Conservation (phyloP, 2,797 vertebrate species). For the Philypnodon macrostomus region DNA sequence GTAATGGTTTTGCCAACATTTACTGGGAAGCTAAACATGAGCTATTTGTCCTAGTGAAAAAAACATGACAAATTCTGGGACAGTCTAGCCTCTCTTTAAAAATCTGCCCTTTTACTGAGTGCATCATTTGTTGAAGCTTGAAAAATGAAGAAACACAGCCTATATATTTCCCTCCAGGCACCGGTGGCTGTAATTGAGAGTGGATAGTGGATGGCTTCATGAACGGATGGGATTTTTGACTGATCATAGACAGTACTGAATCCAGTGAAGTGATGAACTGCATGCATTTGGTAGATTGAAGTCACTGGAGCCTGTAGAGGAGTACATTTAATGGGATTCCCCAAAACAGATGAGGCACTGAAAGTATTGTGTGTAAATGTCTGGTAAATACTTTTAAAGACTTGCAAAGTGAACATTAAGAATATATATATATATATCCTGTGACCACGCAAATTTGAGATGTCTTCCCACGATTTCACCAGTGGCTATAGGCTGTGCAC, state of each 20-base stretch:
- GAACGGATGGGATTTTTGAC: conserved; percentile 16
- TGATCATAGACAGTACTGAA: conserved; percentile 40
- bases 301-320: conserved; percentile 48
- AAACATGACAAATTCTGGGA: conserved; percentile 28
- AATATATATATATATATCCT: no score
- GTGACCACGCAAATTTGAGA: no score
- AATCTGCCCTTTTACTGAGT: conserved; percentile 26
- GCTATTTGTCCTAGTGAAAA: no score
- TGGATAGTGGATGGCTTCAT: conserved; percentile 16
- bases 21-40: no score
- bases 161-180: conserved; percentile 2
- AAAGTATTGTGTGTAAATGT: no score
- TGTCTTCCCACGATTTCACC: no score
- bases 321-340: conserved; percentile 43
- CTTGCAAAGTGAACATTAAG: no score
- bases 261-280: conserved; percentile 36
- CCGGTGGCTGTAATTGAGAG: conserved; percentile 21
- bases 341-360: conserved; percentile 28
- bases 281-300: conserved; percentile 31
- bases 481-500: no score
- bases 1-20: no score
- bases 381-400: no score
- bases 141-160: conserved; percentile 14
- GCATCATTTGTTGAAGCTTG: conserved; percentile 29
- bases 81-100: conserved; percentile 21